These are phyloP conservation scores for Leptinotarsa tumamoca DNA, from an alignment of 2,888 invertebrate species.

Conservation along the genomic window DNA sequence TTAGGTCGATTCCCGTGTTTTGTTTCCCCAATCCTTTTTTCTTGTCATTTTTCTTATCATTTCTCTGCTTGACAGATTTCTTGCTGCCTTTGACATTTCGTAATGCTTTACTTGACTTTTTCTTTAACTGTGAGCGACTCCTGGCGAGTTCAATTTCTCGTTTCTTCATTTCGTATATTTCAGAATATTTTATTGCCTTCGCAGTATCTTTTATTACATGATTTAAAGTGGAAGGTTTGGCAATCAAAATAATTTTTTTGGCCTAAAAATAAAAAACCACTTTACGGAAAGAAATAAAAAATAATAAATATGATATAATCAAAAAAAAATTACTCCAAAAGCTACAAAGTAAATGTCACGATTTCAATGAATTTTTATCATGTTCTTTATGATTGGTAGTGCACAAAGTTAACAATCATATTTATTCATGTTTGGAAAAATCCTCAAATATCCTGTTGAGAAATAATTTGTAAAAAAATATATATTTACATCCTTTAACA, in stretches of 20 bases:
- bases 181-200: conserved; percentile 46
- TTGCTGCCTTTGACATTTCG: conserved; percentile 26
- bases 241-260: conserved; percentile 46
- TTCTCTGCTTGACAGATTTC: conserved; percentile 22
- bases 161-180: conserved; percentile 47
- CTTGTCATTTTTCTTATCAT: conserved; percentile 27
- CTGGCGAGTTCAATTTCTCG: conserved; percentile 39
- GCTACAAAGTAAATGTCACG: too few species aligned
- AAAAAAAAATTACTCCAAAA: too few species aligned
- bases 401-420: too few species aligned
- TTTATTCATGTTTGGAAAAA: too few species aligned
- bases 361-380: too few species aligned
- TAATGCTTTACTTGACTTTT: conserved; percentile 29
- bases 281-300: too few species aligned
- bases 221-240: conserved; percentile 44
- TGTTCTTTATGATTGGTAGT: too few species aligned
- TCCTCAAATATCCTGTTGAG: too few species aligned
- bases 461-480: too few species aligned
- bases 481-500: too few species aligned
- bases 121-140: conserved; percentile 20
- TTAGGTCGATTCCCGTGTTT: conserved; percentile 24
- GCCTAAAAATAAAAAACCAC: conserved; percentile 26
- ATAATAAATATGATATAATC: too few species aligned
- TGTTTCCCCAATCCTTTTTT: conserved; percentile 25
- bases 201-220: conserved; percentile 47